Evolutionary conservation across 2,888 invertebrate species (phyloP), one percentile per base, ranked within the genome.

Genomic region (Yponomeuta cagnagella): DNA sequence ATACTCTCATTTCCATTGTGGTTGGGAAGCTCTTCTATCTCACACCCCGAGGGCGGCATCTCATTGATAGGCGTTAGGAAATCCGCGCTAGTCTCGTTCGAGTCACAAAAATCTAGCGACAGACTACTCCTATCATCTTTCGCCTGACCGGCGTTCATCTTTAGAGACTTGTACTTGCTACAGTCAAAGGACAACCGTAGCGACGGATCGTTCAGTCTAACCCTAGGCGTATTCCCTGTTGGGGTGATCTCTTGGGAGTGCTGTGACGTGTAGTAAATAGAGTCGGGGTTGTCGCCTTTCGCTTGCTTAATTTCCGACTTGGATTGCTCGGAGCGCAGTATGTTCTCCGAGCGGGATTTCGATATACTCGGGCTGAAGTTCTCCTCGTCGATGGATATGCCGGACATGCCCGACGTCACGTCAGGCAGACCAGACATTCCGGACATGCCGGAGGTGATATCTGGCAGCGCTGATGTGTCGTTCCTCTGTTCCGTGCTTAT

Each of bases 61-160:
- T 93, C 93, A 63, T 93, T 93, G 4, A 93, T 93, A 1, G 92
- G 93, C 68, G 93, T 93, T 70, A 92, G 74, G 72, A 93, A 93
- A 75, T 92, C 93, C 0, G 93, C 92, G 74, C 92, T 92, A 0
- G 93, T 93, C 76, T 93, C 92, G 74, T 93, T 92, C 0, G 92
- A 92, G 71, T 92, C 93, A 72, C 92, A 92, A 66, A 90, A 87
- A 72, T 92, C 92, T 33, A 93, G 71, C 0, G 92, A 92, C 69
- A 92, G 74, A 77, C 91, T 92, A 10, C 89, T 91, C 67, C 79
- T 88, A 72, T 93, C 92, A 23, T 90, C 87, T 23, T 80, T 88
- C 1, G 77, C 78, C 74, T 84, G 85, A 0, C 83, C 76, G 15
- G 84, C 72, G 70, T 83, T 88, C 0, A 78, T 80, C 77, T 90